Evolutionary conservation across 23 tunicate species (phyloP).

Genomic region (Styela clava): DNA sequence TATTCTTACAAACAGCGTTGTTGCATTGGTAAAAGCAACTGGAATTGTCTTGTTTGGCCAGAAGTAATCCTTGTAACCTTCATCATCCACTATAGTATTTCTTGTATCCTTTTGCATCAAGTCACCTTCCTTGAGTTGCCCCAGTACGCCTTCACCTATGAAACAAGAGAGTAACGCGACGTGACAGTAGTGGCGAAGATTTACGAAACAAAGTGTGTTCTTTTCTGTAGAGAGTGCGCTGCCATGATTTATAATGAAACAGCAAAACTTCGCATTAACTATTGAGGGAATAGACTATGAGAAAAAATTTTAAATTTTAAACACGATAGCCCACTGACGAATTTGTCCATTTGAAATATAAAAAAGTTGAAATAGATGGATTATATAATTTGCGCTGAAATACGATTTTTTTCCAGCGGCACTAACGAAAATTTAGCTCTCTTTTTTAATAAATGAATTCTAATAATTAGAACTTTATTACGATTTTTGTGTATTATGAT

Average conservation of each 20-base stretch:
- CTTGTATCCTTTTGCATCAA: slow-evolving; percentile 17
- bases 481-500: too few relatives aligned
- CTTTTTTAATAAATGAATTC: too few relatives aligned
- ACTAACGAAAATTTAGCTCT: too few relatives aligned
- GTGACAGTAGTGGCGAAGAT: too few relatives aligned
- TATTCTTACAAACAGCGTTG: slow-evolving; percentile 37
- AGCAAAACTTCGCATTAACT: neutral
- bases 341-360: too few relatives aligned
- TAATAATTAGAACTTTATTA: too few relatives aligned
- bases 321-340: too few relatives aligned
- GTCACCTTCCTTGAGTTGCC: slow-evolving; percentile 49
- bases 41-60: slow-evolving; percentile 70
- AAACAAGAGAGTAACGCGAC: too few relatives aligned
- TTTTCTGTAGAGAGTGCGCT: neutral
- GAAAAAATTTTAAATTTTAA: neutral
- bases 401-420: too few relatives aligned
- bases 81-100: slow-evolving; percentile 40
- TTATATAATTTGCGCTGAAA: too few relatives aligned
- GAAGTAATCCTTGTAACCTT: neutral
- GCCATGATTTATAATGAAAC: neutral
- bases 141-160: neutral
- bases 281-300: too few relatives aligned
- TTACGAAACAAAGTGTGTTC: neutral
- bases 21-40: slow-evolving; percentile 11
- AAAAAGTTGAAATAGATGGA: too few relatives aligned